Conservation (phyloP, 2,113 vertebrate species). For the Paramisgurnus dabryanus region DNA sequence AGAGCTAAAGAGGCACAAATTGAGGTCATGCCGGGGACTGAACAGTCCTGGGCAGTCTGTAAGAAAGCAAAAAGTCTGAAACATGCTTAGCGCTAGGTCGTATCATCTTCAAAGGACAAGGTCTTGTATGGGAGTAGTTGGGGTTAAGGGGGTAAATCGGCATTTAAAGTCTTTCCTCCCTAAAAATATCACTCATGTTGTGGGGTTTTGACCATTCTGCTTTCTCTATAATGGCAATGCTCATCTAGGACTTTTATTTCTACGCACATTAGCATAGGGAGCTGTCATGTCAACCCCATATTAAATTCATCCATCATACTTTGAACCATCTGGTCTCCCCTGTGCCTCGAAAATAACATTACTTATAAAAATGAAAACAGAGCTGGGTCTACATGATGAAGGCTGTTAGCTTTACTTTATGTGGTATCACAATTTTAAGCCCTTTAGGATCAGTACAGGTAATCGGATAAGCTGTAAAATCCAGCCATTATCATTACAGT, state of each 20-base stretch:
- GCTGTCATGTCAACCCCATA: slow-evolving; percentile 14
- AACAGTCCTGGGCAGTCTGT: background rate
- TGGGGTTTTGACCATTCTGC: background rate
- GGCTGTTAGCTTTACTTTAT: slow-evolving; percentile 35
- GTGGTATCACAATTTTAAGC: slow-evolving; percentile 44
- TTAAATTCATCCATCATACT: slow-evolving; percentile 40
- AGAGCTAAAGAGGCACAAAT: slow-evolving; percentile 9
- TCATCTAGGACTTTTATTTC: slow-evolving; percentile 29
- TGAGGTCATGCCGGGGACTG: slow-evolving; percentile 5
- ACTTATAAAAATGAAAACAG: slow-evolving; percentile 43
- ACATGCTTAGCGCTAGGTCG: background rate
- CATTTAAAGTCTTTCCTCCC: background rate
- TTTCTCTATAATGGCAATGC: slow-evolving; percentile 25
- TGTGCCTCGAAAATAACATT: slow-evolving; percentile 12
- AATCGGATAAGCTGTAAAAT: slow-evolving; percentile 48
- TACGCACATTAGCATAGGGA: slow-evolving; percentile 26
- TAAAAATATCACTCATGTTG: background rate
- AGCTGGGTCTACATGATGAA: slow-evolving; percentile 33
- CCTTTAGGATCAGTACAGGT: slow-evolving; percentile 43
- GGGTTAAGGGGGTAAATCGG: background rate
- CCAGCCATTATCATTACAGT: slow-evolving; percentile 43
- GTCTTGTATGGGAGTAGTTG: background rate
- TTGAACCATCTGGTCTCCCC: slow-evolving; percentile 41
- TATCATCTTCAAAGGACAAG: background rate
- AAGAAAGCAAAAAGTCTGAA: too few species aligned